Base-by-base conservation (phyloP, 2,888 invertebrate species). In the Drosophila cyrtoloma region DNA sequence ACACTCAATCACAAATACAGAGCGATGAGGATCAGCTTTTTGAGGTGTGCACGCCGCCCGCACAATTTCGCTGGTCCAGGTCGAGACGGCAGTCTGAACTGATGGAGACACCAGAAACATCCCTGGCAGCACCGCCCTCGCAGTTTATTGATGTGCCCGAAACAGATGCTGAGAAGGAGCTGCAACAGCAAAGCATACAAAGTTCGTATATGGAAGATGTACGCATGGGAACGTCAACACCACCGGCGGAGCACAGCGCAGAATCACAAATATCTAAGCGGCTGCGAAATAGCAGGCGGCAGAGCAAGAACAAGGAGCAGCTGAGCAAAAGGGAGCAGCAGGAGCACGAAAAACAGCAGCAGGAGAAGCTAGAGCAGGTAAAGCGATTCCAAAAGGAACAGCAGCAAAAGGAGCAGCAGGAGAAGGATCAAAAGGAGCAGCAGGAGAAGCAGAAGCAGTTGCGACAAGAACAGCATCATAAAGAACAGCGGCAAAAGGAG, bases 11-110 rank as follows among this genome's bases (percentile, higher is more conserved):
- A 0, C 4, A n/a, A n/a, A 1, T 28, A 28, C 35, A 80, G 81
- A 75, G 60, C 26, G 64, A 69, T 42, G 58, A 67, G 7, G 58
- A 70, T 39, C 70, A 77, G 9, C 35, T 64, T 4, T 14, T 68
- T 12, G 47, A 57, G 2, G 57, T 77, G 6, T 80, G 70, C 14
- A 69, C 81, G 10, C 76, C 76, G 6, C 76, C 76, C 3, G 1
- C 52, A 32, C 68, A 80, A 26, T 77, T 60, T 33, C 76, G 76
- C 4, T 19, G 22, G 22, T 60, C 69, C 7, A 63, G 6, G 30
- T 35, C 58, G 2, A 62, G 58, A 28, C 67, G 66, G 30, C 22
- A 9, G 32, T n/a, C 35, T 2, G 32, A 39, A 5, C 37, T 33
- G 3, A 3, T 42, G n/a, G 52, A 52, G 3, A 30, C 33, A 26